Evolutionary conservation across 2,113 vertebrate genomes (phyloP).

Genomic region (Hemichromis elongatus): DNA sequence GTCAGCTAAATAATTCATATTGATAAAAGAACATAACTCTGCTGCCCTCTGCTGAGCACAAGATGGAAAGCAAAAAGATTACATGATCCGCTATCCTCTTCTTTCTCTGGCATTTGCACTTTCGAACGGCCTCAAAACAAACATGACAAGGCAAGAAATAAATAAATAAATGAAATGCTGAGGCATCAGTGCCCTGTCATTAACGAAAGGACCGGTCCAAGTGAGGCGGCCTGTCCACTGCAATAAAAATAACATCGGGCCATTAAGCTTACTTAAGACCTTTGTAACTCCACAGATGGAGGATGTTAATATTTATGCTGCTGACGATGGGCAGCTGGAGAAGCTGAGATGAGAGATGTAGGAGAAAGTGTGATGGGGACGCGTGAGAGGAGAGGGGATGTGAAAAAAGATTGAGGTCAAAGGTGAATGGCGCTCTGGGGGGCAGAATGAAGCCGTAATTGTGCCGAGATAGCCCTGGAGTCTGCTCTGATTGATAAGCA

Average conservation of each 20-base stretch:
- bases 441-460: conserved; percentile 18
- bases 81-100: not conserved
- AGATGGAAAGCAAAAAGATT: not conserved
- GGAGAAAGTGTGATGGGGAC: not conserved
- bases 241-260: conserved; percentile 33
- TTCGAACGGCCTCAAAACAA: not conserved
- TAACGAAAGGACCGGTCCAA: not conserved
- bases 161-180: not conserved
- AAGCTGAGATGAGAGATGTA: not conserved
- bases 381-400: not conserved
- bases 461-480: conserved; percentile 9
- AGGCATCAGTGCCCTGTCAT: not conserved
- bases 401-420: conserved; percentile 16
- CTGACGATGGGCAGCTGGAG: conserved; percentile 2
- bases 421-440: conserved; percentile 17
- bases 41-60: conserved; percentile 46
- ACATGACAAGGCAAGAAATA: not conserved
- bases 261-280: conserved; percentile 47
- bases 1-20: conserved; percentile 47
- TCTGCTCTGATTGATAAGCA: conserved; percentile 41
- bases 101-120: not conserved
- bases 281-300: conserved; percentile 42
- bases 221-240: not conserved
- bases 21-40: conserved; percentile 28
- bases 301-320: conserved; percentile 55